Evolutionary conservation across 2,888 invertebrate species (phyloP).

Genomic region (Pheosia gnoma): DNA sequence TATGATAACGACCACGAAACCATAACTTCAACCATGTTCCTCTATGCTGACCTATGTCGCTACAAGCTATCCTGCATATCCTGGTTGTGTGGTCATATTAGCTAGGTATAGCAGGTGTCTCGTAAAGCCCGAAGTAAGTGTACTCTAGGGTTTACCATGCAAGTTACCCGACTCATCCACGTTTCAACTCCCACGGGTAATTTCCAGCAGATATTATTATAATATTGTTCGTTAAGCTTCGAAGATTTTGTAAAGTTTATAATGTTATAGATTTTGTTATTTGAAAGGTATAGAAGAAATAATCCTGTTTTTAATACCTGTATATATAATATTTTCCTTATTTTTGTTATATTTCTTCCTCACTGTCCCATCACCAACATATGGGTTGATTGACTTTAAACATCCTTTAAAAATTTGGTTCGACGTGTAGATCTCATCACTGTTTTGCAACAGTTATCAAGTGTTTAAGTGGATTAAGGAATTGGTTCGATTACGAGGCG

Average conservation of each 20-base stretch:
- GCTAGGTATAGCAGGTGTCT: not conserved
- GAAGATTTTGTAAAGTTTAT: not conserved
- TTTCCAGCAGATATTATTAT: not conserved
- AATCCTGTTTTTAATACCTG: too few relatives aligned
- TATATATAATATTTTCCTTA: too few relatives aligned
- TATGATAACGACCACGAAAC: too few relatives aligned
- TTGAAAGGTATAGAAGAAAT: not conserved
- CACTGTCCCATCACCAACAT: too few relatives aligned
- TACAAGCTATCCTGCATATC: constrained; percentile 7
- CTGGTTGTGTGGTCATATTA: not conserved
- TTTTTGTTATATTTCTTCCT: too few relatives aligned
- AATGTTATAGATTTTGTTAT: not conserved
- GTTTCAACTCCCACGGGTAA: constrained; percentile 11
- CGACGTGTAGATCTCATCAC: too few relatives aligned
- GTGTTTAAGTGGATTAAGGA: too few relatives aligned
- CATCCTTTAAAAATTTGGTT: too few relatives aligned
- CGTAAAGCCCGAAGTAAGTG: constrained; percentile 4
- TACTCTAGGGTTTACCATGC: constrained; percentile 18
- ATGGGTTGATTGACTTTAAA: too few relatives aligned
- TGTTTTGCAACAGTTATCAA: too few relatives aligned
- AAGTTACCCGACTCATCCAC: constrained; percentile 19
- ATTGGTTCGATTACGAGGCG: not conserved
- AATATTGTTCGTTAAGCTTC: not conserved
- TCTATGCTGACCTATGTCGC: not conserved
- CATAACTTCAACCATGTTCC: too few relatives aligned